Base-by-base conservation (phyloP, 2,113 vertebrate species). In the Paradisaea rubra region DNA sequence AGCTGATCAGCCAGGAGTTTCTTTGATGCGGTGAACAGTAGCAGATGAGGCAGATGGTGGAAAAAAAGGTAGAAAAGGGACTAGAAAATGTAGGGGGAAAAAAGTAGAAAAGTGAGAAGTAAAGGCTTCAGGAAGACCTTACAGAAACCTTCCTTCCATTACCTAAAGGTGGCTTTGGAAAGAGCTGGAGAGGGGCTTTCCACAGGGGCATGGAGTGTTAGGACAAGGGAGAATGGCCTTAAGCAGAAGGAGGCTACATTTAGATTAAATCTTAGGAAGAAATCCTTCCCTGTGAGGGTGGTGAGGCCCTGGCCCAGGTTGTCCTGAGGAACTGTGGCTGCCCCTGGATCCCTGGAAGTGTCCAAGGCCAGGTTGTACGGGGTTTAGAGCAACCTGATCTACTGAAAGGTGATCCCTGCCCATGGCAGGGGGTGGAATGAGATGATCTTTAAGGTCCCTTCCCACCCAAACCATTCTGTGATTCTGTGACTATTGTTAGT, bases 301-400 rank as follows among this genome's bases (percentile, higher is more conserved):
- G 1, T 0, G 2, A n/a, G 28, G 2, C 13, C 15, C 41, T 87
- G 73, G n/a, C 23, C 6, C 41, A 13, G 41, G 41, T 13, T 39
- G 1, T 2, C 28, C 54, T 39, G 15, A 41, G n/a, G 30, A 54
- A 23, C 4, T 45, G 39, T 39, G 39, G 11, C 39, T 39, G 39
- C 39, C 11, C 39, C 12, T 39, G 39, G 39, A 39, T 39, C 39
- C 19, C 19, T 87, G 47, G 28, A 45, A 70, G 8, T 24, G 28
- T 39, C 13, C 19, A n/a, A 41, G n/a, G 8, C 13, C 28, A 20
- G 41, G 13, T 0, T 70, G 56, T 28, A n/a, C 0, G 0, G 23
- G 28, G 8, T 9, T 69, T 47, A 39, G n/a, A 61, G 4, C 13
- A 70, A 2, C 15, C 8, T 70, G n/a, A 23, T 12, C 7, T 2